Percentiles rank a stretch among this genome's conserved stretches.
Evolutionary conservation across 92 coral and sea anemone species (phyloP).

Genomic region (Parazoanthus atlanticus): DNA sequence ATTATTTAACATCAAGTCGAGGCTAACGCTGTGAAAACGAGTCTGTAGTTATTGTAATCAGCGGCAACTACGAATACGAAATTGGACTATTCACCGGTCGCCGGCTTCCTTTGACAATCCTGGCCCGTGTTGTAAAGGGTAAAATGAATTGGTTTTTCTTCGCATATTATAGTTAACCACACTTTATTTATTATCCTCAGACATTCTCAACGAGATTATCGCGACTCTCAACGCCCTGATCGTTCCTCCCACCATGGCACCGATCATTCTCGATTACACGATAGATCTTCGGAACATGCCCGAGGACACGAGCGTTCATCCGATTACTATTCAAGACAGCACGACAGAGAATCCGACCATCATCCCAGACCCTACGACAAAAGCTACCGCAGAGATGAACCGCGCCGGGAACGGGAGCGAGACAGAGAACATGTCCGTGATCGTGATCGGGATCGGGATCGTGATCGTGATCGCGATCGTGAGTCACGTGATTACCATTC

Average conservation of each 20-base stretch:
- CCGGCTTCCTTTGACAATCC: too few relatives aligned
- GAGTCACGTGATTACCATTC: conserved; percentile 82
- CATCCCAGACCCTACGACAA: conserved; percentile 79
- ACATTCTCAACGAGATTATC: conserved; percentile 45
- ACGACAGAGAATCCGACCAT: conserved; percentile 73
- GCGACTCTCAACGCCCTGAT: conserved; percentile 69
- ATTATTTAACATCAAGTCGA: too few relatives aligned
- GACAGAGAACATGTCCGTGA: conserved; percentile 32
- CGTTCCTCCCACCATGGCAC: conserved; percentile 66
- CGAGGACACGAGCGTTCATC: conserved; percentile 78
- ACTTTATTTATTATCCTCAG: not conserved
- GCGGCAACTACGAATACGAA: too few relatives aligned
- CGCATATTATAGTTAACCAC: not conserved
- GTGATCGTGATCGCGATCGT: conserved; percentile 83
- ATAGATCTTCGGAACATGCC: conserved; percentile 65
- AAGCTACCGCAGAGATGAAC: conserved; percentile 51
- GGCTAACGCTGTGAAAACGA: too few relatives aligned
- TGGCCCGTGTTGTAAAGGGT: not conserved
- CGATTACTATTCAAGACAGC: conserved; percentile 80
- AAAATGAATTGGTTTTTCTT: not conserved
- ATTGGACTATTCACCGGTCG: too few relatives aligned
- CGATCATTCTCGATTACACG: conserved; percentile 46
- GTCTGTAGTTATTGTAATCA: too few relatives aligned
- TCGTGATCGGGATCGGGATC: conserved; percentile 15
- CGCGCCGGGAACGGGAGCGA: conserved; percentile 36